Conservation (phyloP, 2,113 vertebrate species). For the Macheiramphus alcinus region DNA sequence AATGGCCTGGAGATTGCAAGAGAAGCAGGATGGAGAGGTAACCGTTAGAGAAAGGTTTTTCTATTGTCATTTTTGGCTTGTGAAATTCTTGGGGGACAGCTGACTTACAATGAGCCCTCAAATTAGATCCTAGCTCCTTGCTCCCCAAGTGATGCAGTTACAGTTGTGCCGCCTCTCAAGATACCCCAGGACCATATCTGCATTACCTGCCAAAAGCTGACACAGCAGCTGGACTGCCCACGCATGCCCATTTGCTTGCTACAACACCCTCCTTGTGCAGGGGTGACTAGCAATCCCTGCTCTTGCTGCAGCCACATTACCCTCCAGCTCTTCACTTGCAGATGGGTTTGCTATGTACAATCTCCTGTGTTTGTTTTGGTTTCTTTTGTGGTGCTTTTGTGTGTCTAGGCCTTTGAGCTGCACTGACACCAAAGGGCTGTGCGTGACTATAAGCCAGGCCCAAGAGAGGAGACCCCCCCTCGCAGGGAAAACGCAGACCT, state of each 20-base stretch:
- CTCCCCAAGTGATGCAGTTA: too few species aligned
- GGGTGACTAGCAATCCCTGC: not conserved
- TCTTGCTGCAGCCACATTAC: not conserved
- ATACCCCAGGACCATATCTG: not conserved
- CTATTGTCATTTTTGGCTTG: not conserved
- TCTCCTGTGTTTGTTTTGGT: not conserved
- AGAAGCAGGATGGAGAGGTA: not conserved
- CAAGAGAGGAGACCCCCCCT: not conserved
- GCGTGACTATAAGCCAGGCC: not conserved
- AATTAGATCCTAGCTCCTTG: not conserved
- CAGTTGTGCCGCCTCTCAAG: not conserved
- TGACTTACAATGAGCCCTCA: not conserved
- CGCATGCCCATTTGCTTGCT: not conserved
- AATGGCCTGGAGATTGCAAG: not conserved
- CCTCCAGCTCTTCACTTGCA: not conserved
- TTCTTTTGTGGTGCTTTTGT: not conserved
- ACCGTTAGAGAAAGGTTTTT: not conserved
- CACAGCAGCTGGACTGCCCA: not conserved
- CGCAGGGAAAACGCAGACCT: not conserved
- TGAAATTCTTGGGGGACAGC: not conserved
- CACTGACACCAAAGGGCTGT: not conserved
- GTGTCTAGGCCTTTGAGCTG: not conserved
- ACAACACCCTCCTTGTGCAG: not conserved
- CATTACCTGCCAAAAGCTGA: not conserved
- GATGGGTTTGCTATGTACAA: not conserved